Percentiles rank a stretch among this genome's conserved stretches.
Conservation (phyloP, 2,888 invertebrate genomes). For the Stictocephala bisonia region DNA sequence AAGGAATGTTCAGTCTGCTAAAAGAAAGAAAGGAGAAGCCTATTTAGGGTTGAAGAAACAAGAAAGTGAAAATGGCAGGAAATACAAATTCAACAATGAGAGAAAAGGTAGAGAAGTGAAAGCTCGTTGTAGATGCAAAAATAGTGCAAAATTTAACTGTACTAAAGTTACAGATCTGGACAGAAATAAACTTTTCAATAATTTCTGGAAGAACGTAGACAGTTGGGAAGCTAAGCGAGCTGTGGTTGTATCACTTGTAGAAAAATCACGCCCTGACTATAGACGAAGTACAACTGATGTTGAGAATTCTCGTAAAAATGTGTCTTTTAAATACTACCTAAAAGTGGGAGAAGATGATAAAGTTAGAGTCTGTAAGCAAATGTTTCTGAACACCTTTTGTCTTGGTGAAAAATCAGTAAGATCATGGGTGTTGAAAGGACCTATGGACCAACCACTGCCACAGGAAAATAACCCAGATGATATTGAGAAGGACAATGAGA, state of each 20-base stretch:
- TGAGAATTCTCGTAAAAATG: conserved; percentile 37
- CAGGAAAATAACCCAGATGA: conserved; percentile 6
- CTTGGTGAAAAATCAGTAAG: conserved; percentile 36
- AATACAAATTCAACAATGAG: conserved; percentile 29
- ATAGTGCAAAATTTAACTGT: conserved; percentile 22
- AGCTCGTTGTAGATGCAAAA: conserved; percentile 39
- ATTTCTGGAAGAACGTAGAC: conserved; percentile 37
- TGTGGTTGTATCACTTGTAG: conserved; percentile 26
- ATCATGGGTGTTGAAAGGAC: conserved; percentile 32
- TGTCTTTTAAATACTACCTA: conserved; percentile 34
- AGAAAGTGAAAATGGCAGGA: conserved; percentile 30
- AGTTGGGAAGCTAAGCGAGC: conserved; percentile 37
- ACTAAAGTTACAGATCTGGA: conserved; percentile 25
- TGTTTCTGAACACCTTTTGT: conserved; percentile 42
- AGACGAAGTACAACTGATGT: conserved; percentile 25
- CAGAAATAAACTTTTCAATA: conserved; percentile 32
- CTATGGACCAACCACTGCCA: conserved; percentile 23
- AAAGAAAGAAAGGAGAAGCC: conserved; percentile 39
- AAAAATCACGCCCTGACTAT: conserved; percentile 38
- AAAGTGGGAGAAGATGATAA: conserved; percentile 37
- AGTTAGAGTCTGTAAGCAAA: conserved; percentile 34
- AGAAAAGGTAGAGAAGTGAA: conserved; percentile 14
- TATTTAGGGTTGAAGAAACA: conserved; percentile 43
- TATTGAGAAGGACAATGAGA: neutral
- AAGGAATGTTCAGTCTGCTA: conserved; percentile 29